A percentile compares a stretch with the other conserved stretches of the same genome.
Conservation (phyloP, 2,797 vertebrate genomes). For the Mormyrus hasselquistii region DNA sequence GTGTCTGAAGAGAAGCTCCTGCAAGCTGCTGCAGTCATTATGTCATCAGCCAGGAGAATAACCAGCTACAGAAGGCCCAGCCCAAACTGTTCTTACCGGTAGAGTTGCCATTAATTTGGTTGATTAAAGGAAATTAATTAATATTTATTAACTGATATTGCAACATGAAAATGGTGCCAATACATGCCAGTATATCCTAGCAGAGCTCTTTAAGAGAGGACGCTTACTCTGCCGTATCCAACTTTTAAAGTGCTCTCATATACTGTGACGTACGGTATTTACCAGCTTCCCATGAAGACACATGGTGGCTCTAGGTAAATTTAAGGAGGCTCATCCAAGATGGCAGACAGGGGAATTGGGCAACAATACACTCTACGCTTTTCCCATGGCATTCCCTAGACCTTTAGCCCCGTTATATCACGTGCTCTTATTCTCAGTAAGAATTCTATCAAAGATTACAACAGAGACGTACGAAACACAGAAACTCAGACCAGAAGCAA, state of each 20-base stretch:
- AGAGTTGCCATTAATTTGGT: background rate
- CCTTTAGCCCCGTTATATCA: background rate
- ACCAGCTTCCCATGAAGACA: background rate
- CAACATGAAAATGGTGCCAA: background rate
- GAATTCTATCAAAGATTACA: slow-evolving; percentile 20
- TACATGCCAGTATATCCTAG: background rate
- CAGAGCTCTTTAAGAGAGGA: background rate
- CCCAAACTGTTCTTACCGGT: background rate
- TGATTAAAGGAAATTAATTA: background rate
- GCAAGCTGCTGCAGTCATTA: background rate
- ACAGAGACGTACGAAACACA: slow-evolving; percentile 36
- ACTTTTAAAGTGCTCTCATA: background rate
- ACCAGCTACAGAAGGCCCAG: background rate
- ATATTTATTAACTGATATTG: background rate
- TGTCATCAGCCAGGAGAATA: background rate
- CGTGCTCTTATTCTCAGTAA: background rate
- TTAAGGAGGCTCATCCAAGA: background rate
- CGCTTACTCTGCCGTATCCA: background rate
- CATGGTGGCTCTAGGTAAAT: background rate
- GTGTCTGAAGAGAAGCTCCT: background rate
- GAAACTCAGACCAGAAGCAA: slow-evolving; percentile 33
- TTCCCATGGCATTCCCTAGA: background rate
- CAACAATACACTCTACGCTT: background rate
- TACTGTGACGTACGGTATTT: background rate
- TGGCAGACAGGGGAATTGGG: background rate